Conservation (phyloP, 1,140 invertebrate species). For the Eueides isabella region DNA sequence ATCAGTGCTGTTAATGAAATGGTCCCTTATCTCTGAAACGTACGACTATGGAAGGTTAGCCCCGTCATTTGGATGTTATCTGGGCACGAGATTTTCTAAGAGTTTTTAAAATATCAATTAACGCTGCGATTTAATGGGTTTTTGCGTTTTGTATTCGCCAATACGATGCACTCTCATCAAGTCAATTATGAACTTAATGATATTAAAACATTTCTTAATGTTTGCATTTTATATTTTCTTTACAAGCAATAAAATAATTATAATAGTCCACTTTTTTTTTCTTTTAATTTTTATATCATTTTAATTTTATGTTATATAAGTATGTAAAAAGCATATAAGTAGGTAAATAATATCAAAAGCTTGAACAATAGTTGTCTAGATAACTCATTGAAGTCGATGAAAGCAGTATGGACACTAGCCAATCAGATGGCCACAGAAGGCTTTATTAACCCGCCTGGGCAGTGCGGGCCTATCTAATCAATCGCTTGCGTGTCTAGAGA, state of each 20-base stretch:
- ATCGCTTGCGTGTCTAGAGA: slow-evolving; percentile 17
- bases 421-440: slow-evolving; percentile 17
- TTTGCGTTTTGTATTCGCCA: slow-evolving; percentile 70
- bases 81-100: slow-evolving; percentile 49
- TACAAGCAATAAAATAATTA: too few species aligned
- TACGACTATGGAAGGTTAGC: slow-evolving; percentile 51
- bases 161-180: slow-evolving; percentile 72
- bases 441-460: slow-evolving; percentile 19
- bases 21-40: slow-evolving; percentile 68
- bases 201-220: slow-evolving; percentile 57
- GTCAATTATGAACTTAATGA: slow-evolving; percentile 78
- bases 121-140: slow-evolving; percentile 59
- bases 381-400: not conserved
- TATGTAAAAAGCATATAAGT: too few species aligned
- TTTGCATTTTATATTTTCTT: not conserved
- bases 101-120: slow-evolving; percentile 62
- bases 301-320: too few species aligned
- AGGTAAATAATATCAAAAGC: not conserved
- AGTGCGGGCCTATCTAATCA: slow-evolving; percentile 21
- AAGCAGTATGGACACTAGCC: not conserved
- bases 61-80: slow-evolving; percentile 60
- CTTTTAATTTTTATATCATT: too few species aligned
- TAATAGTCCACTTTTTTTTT: too few species aligned
- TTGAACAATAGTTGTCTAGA: not conserved
- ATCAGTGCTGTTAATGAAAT: slow-evolving; percentile 72